Conservation (phyloP, 2,888 invertebrate genomes). For the Micropterix aruncella region DNA sequence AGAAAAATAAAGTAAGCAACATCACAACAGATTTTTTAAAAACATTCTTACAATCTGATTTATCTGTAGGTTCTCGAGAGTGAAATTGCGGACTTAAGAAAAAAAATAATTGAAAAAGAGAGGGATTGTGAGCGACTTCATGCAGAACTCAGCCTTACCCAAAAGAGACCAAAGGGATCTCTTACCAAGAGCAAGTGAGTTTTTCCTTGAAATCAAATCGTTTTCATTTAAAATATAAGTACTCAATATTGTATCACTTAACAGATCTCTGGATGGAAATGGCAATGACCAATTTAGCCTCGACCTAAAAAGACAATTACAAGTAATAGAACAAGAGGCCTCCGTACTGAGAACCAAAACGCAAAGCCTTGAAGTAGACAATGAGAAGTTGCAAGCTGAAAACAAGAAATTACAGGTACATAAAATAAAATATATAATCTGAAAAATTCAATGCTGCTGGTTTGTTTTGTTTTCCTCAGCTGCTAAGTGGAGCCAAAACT, state of each 20-base stretch:
- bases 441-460: no score
- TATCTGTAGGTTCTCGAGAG: constrained; percentile 44
- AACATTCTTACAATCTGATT: neutral
- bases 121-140: constrained; percentile 64
- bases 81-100: constrained; percentile 58
- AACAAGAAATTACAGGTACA: constrained; percentile 52
- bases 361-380: constrained; percentile 56
- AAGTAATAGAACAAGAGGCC: constrained; percentile 66
- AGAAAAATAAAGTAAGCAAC: constrained; percentile 44
- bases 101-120: constrained; percentile 71
- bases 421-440: neutral
- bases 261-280: constrained; percentile 41
- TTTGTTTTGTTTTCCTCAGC: no score
- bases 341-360: constrained; percentile 51
- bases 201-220: no score
- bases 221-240: constrained; percentile 1
- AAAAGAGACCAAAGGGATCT: constrained; percentile 46
- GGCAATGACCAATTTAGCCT: constrained; percentile 43
- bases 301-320: constrained; percentile 59
- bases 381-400: constrained; percentile 59
- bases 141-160: constrained; percentile 49
- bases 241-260: constrained; percentile 10
- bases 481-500: constrained; percentile 40
- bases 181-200: constrained; percentile 50
- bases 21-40: neutral